Evolutionary conservation across 2,113 vertebrate genomes (phyloP), one percentile per base, ranked within the genome.

Genomic region (Gymnocephalus cernua): DNA sequence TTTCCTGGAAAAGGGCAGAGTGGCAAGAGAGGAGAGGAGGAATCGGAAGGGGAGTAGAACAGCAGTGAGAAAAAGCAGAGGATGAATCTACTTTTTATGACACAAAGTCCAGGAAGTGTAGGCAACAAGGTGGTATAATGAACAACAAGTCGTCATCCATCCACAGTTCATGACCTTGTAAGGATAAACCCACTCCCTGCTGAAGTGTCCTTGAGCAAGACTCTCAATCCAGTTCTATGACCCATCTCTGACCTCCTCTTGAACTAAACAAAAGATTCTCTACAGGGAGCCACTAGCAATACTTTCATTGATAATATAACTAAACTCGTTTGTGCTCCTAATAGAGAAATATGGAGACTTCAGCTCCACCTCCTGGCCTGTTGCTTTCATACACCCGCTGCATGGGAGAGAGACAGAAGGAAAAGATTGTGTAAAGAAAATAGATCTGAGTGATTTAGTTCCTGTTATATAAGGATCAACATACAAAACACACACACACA

Each of bases 291-390:
- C 61, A 62, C 62, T 1, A 21, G 47, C 67, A 32, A 48, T 59
- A 18, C 27, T 71, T 75, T 67, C 2, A 47, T 57, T 70, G 53
- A 69, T 61, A 13, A 74, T 58, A 51, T 74, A 4, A 35, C 48
- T 64, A 2, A 54, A 80, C 12, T 51, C 18, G 72, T 72, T 74
- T 73, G 65, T 56, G 21, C 11, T 50, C 45, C 11, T 48, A 2
- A 67, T 25, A 10, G 48, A 72, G 16, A 54, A 82, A 72, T 27
- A 56, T 51, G 70, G 41, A n/a, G 25, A 45, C 81, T 78, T 78
- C 67, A 87, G 85, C 85, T 61, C 88, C 84, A 79, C 87, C 90
- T 82, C 32, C 79, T 90, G 88, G 87, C 25, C 35, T 53, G n/a
- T 27, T 67, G 72, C 21, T 50, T 48, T 4, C 41, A 62, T 23